Conservation (phyloP, 2,888 invertebrate species). For the Apamea crenata region DNA sequence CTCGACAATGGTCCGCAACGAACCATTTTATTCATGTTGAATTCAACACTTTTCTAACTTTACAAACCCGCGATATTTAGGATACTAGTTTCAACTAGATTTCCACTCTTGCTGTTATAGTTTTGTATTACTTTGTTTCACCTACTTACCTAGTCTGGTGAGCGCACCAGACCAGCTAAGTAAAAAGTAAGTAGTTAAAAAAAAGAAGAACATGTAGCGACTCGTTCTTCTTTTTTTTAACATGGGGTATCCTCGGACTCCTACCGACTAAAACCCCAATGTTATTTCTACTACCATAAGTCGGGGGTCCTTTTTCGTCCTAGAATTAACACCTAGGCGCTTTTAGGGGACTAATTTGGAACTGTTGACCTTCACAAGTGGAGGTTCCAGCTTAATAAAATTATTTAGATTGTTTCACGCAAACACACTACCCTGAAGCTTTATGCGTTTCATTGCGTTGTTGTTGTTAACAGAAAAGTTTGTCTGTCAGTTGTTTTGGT, state of each 20-base stretch:
- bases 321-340: neutral
- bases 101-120: neutral
- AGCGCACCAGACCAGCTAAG: no score
- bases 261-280: no score
- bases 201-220: no score
- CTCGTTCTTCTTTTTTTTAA: neutral
- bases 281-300: no score
- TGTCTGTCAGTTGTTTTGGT: neutral
- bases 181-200: no score
- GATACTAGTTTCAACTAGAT: constrained; percentile 6
- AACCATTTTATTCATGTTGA: neutral
- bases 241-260: neutral
- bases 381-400: neutral
- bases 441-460: neutral
- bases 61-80: neutral
- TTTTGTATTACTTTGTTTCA: neutral
- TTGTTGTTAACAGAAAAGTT: neutral
- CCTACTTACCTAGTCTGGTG: neutral
- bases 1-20: neutral
- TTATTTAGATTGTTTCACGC: neutral
- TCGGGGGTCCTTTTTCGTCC: no score
- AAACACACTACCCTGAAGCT: neutral
- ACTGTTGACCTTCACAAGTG: neutral
- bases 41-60: neutral
- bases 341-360: neutral